phyloP scores from a whole-genome alignment of 2,797 vertebrate species.

The Premnoplex brunnescens region DNA sequence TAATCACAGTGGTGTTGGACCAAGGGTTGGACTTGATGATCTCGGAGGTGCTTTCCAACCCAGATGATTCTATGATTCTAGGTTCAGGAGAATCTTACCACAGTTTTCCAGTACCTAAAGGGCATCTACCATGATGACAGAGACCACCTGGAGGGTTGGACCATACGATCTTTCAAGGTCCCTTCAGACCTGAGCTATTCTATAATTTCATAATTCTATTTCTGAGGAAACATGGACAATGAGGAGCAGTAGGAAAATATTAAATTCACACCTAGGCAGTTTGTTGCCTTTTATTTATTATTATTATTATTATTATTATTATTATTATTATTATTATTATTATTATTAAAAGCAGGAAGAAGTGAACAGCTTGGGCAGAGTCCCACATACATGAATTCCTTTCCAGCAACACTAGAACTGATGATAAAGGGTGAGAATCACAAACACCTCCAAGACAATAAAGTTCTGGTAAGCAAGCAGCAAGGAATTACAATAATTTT shows the following conservation, averaged over 20 bases:
- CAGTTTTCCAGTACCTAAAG: background rate
- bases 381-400: background rate
- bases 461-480: background rate
- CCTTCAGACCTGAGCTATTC: background rate
- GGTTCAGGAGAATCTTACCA: background rate
- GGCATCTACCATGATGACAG: background rate
- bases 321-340: background rate
- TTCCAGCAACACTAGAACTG: background rate
- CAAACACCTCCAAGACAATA: background rate
- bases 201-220: background rate
- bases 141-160: background rate
- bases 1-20: too few species aligned
- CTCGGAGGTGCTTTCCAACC: too few species aligned
- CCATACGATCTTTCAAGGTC: background rate
- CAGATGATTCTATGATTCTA: too few species aligned
- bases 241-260: background rate
- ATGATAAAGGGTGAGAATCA: background rate
- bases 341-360: background rate
- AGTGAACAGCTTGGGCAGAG: background rate
- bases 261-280: background rate
- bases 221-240: background rate
- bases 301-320: background rate
- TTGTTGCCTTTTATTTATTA: background rate
- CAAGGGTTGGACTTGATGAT: too few species aligned
- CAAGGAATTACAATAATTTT: background rate